A percentile compares a stretch with the other conserved stretches of the same genome.
These are phyloP conservation scores for Gonioctena quinquepunctata DNA, from an alignment of 1,140 invertebrate genomes.

Conservation along the genomic window DNA sequence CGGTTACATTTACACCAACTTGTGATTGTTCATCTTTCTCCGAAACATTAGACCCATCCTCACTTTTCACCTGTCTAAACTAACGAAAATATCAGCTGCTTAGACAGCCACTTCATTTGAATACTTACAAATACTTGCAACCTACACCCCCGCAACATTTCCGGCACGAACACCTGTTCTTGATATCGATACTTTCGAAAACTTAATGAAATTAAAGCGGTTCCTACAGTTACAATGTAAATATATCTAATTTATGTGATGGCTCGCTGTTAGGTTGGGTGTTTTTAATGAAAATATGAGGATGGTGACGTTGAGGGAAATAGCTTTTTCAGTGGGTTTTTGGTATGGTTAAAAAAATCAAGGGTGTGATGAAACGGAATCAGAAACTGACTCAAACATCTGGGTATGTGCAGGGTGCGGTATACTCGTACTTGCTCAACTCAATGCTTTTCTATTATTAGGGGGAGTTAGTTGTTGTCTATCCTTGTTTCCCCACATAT, in stretches of 20 bases:
- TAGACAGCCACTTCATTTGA: background rate
- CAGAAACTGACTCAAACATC: too few species aligned
- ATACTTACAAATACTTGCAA: constrained; percentile 5
- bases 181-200: constrained; percentile 13
- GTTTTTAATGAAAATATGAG: background rate
- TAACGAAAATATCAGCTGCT: constrained; percentile 4
- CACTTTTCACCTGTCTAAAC: constrained; percentile 7
- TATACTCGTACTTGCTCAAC: too few species aligned
- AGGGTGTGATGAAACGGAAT: too few species aligned
- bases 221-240: background rate
- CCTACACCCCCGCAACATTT: constrained; percentile 2
- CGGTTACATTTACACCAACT: background rate
- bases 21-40: background rate
- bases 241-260: constrained; percentile 2
- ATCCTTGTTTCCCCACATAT: too few species aligned
- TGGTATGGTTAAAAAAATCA: too few species aligned
- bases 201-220: constrained; percentile 9
- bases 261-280: background rate
- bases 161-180: constrained; percentile 8
- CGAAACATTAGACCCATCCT: background rate
- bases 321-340: too few species aligned
- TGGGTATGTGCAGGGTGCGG: too few species aligned
- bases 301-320: background rate
- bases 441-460: too few species aligned
- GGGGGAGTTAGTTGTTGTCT: too few species aligned